phyloP scores from a whole-genome alignment of 2,113 vertebrate genomes.

The Rhipidura dahli region DNA sequence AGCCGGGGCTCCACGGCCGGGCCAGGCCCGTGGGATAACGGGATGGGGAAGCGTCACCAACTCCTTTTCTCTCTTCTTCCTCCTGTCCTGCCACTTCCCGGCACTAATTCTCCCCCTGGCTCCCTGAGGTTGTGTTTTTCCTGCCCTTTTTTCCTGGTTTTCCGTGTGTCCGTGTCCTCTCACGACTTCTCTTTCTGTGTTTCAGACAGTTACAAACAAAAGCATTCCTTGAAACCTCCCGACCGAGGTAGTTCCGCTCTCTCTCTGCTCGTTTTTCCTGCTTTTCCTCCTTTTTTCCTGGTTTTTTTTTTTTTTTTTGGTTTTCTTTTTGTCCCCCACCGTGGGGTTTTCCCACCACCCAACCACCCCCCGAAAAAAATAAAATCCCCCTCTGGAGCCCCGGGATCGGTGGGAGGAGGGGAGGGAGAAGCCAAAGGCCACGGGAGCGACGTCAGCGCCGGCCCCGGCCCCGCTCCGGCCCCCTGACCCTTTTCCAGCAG shows the following conservation, averaged over 20 bases:
- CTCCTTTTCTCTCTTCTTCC: constrained; percentile 16
- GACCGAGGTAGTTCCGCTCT: constrained; percentile 90
- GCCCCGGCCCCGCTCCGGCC: background rate
- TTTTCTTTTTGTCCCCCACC: background rate
- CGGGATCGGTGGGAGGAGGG: background rate
- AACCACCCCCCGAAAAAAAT: background rate
- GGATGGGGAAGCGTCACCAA: background rate
- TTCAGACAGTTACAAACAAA: constrained; percentile 99
- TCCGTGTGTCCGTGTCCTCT: constrained; percentile 51
- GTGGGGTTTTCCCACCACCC: background rate
- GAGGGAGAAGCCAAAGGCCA: background rate
- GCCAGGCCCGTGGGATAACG: fast-evolving
- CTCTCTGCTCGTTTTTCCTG: constrained; percentile 60
- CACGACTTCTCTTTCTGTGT: constrained; percentile 85
- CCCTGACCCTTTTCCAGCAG: background rate
- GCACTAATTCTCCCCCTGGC: background rate
- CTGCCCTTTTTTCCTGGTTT: background rate
- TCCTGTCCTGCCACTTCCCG: constrained; percentile 15
- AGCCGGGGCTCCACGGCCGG: background rate
- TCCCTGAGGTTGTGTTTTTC: background rate
- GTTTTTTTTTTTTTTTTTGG: background rate
- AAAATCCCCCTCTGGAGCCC: background rate
- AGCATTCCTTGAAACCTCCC: constrained; percentile 96
- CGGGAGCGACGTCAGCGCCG: background rate
- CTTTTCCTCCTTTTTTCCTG: background rate